Evolutionary conservation across 2,888 invertebrate genomes (phyloP).

Genomic region (Anoncus sp.): DNA sequence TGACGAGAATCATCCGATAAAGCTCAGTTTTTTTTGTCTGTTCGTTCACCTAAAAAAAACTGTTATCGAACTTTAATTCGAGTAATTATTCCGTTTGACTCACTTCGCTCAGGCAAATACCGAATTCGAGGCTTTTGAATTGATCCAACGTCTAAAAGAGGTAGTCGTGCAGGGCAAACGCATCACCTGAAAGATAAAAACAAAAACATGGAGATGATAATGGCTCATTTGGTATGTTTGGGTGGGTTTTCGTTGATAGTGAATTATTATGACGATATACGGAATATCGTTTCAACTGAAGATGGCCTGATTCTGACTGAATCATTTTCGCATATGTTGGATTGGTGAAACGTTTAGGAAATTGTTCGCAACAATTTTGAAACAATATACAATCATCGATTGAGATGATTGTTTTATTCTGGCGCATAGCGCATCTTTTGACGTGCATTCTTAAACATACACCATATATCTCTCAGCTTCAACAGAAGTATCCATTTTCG

Average conservation of each 20-base stretch:
- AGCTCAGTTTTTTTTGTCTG: not conserved
- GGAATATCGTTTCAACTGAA: too few relatives aligned
- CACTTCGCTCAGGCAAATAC: not conserved
- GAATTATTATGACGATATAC: not conserved
- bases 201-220: not conserved
- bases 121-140: not conserved
- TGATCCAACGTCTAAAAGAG: not conserved
- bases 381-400: too few relatives aligned
- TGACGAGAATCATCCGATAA: not conserved
- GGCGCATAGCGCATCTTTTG: too few relatives aligned
- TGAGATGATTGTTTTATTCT: too few relatives aligned
- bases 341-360: too few relatives aligned
- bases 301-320: too few relatives aligned
- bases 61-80: not conserved
- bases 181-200: constrained; percentile 75
- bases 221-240: not conserved
- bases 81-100: not conserved
- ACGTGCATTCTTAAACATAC: too few relatives aligned
- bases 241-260: not conserved
- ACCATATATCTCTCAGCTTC: too few relatives aligned
- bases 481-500: too few relatives aligned
- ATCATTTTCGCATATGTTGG: too few relatives aligned
- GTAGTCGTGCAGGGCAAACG: constrained; percentile 55
- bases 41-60: not conserved
- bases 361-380: too few relatives aligned